A percentile compares a stretch with the other conserved stretches of the same genome.
Conservation (phyloP, 2,113 vertebrate species). For the Bucco capensis region DNA sequence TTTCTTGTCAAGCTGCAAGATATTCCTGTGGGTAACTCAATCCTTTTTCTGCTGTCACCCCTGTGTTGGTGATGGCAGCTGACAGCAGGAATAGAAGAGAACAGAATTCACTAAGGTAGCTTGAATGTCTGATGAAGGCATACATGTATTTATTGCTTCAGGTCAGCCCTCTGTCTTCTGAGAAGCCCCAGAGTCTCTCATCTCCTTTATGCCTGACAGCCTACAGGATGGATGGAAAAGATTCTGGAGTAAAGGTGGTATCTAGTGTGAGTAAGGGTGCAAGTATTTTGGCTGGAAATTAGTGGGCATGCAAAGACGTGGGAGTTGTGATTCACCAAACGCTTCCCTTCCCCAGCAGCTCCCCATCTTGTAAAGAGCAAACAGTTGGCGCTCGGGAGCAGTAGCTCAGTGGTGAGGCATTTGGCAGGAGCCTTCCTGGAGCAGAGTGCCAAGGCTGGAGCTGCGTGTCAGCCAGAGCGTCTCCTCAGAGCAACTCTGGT, state of each 20-base stretch:
- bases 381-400: background rate
- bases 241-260: conserved; percentile 5
- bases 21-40: background rate
- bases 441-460: background rate
- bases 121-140: background rate
- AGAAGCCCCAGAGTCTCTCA: background rate
- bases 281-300: background rate
- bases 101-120: background rate
- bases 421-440: background rate
- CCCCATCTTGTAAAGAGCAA: background rate
- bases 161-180: background rate
- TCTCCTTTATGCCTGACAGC: background rate
- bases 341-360: background rate
- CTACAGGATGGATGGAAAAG: background rate
- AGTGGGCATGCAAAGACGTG: background rate
- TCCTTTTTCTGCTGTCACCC: background rate
- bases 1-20: background rate
- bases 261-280: background rate
- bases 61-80: background rate
- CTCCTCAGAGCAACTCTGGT: background rate
- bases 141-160: background rate
- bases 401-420: background rate
- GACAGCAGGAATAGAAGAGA: background rate
- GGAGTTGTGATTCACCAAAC: conserved; percentile 18
- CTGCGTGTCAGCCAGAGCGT: background rate